These are phyloP conservation scores for Lordiphosa mommai DNA, from an alignment of 1,140 invertebrate genomes.

Conservation along the genomic window DNA sequence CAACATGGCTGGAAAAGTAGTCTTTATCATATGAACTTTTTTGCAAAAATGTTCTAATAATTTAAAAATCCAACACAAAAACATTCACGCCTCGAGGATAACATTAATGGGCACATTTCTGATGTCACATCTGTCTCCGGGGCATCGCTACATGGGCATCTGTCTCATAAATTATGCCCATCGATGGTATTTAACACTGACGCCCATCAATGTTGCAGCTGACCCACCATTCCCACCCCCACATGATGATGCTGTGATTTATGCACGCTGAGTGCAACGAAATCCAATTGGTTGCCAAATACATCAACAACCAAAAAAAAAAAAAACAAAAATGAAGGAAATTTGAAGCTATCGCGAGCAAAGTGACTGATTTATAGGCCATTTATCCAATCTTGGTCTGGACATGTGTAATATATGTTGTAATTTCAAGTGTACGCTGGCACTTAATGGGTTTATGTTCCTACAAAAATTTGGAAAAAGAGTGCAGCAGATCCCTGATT, in stretches of 20 bases:
- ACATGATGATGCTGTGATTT: constrained; percentile 47
- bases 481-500: too few relatives aligned
- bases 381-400: constrained; percentile 40
- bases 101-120: constrained; percentile 43
- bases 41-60: background rate
- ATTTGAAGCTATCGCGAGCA: constrained; percentile 63
- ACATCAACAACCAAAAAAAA: background rate
- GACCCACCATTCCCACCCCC: constrained; percentile 17
- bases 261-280: constrained; percentile 53
- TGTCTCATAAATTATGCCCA: constrained; percentile 58
- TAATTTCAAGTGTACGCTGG: constrained; percentile 30
- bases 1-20: constrained; percentile 15
- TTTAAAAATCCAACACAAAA: background rate
- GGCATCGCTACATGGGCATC: constrained; percentile 31
- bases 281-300: constrained; percentile 54
- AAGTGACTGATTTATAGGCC: constrained; percentile 63
- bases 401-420: constrained; percentile 27
- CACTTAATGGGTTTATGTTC: too few relatives aligned
- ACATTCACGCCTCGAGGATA: constrained; percentile 12
- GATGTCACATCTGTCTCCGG: constrained; percentile 67
- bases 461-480: too few relatives aligned
- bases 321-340: constrained; percentile 26
- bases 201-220: constrained; percentile 41
- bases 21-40: constrained; percentile 16
- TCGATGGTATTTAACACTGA: constrained; percentile 55